A percentile compares a stretch with the other conserved stretches of the same genome.
Evolutionary conservation across 1,140 invertebrate species (phyloP).

Genomic region (Drosophila saltans): DNA sequence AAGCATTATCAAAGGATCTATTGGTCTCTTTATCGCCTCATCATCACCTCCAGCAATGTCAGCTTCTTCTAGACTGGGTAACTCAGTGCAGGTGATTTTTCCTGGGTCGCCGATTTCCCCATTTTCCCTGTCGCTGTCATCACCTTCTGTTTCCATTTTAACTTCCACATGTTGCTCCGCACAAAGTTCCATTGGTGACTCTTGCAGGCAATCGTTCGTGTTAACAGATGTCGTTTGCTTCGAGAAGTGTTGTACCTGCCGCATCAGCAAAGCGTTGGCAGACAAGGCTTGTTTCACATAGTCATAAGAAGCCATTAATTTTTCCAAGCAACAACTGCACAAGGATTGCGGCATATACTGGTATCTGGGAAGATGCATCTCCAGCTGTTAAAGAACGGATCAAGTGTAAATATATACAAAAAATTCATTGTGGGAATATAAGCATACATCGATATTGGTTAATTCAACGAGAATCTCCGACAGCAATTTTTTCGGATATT

Average conservation of each 20-base stretch:
- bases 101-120: not conserved
- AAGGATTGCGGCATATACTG: slow-evolving; percentile 60
- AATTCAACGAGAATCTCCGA: slow-evolving; percentile 62
- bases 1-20: slow-evolving; percentile 62
- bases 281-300: slow-evolving; percentile 62
- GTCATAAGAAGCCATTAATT: slow-evolving; percentile 60
- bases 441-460: slow-evolving; percentile 63
- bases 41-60: slow-evolving; percentile 13
- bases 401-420: not conserved
- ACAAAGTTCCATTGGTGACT: slow-evolving; percentile 66
- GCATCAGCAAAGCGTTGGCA: slow-evolving; percentile 58
- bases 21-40: slow-evolving; percentile 47
- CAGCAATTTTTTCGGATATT: slow-evolving; percentile 65
- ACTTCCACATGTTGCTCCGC: slow-evolving; percentile 71
- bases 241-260: slow-evolving; percentile 35
- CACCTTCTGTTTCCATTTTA: slow-evolving; percentile 65
- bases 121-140: slow-evolving; percentile 48
- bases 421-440: slow-evolving; percentile 4
- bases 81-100: slow-evolving; percentile 53
- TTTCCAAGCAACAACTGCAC: slow-evolving; percentile 53
- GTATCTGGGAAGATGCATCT: slow-evolving; percentile 1
- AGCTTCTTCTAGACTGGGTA: slow-evolving; percentile 47
- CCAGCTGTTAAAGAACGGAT: slow-evolving; percentile 24
- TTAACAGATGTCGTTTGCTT: slow-evolving; percentile 1
- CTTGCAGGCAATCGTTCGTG: slow-evolving; percentile 56